A percentile compares a stretch with the other conserved stretches of the same genome.
These are phyloP conservation scores for Ornithoptera priamus DNA, from an alignment of 2,888 invertebrate genomes.

Conservation along the genomic window DNA sequence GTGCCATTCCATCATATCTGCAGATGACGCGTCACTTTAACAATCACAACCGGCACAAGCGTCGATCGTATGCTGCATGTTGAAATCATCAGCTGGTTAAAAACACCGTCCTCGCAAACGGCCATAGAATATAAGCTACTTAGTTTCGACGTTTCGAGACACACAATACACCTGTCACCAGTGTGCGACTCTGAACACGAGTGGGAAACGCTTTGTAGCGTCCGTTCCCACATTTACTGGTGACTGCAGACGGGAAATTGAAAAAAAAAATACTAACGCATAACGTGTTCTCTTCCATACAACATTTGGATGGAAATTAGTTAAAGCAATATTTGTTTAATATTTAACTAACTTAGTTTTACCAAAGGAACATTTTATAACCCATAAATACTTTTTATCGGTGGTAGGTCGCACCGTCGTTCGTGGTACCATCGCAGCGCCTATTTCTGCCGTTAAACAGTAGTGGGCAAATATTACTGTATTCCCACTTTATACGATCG, in stretches of 20 bases:
- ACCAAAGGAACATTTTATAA: too few relatives aligned
- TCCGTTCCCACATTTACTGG: not conserved
- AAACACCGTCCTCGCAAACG: not conserved
- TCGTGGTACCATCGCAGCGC: too few relatives aligned
- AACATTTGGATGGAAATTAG: not conserved
- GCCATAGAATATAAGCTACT: not conserved
- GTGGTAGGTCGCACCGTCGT: too few relatives aligned
- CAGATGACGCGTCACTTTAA: too few relatives aligned
- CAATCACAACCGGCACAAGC: not conserved
- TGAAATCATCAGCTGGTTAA: not conserved
- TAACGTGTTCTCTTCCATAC: not conserved
- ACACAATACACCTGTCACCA: not conserved
- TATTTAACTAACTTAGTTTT: too few relatives aligned
- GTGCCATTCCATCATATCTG: too few relatives aligned
- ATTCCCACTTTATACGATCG: too few relatives aligned
- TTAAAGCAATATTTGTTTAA: too few relatives aligned
- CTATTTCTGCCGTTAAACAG: too few relatives aligned
- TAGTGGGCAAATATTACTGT: too few relatives aligned
- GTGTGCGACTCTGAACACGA: not conserved
- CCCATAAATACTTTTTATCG: too few relatives aligned
- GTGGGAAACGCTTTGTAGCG: not conserved
- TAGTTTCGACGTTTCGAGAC: not conserved
- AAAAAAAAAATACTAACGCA: not conserved
- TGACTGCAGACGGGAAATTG: not conserved
- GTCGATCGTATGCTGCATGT: not conserved